Evolutionary conservation across 2,113 vertebrate genomes (phyloP).

Genomic region (Lates calcarifer): DNA sequence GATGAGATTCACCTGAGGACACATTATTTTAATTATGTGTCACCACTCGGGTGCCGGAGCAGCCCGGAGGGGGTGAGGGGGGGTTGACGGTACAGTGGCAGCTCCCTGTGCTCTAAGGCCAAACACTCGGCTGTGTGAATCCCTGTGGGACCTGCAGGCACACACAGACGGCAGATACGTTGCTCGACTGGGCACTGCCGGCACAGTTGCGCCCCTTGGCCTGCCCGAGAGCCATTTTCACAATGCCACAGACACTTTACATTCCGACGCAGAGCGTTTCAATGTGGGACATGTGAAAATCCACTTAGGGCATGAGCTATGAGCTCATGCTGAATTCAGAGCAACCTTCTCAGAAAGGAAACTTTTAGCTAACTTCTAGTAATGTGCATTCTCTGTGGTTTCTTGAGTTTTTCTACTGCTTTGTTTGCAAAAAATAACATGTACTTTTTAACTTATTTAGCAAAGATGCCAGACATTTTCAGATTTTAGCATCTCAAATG

Average conservation of each 20-base stretch:
- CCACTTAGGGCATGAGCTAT: not conserved
- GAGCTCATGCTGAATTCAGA: constrained; percentile 18
- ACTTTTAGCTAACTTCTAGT: not conserved
- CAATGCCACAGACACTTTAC: constrained; percentile 31
- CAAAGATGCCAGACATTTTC: not conserved
- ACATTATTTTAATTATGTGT: constrained; percentile 80
- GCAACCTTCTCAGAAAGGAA: not conserved
- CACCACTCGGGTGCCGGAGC: constrained; percentile 48
- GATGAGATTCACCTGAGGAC: constrained; percentile 61
- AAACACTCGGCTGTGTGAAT: constrained; percentile 48
- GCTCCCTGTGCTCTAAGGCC: constrained; percentile 49
- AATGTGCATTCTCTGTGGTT: not conserved
- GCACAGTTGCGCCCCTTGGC: constrained; percentile 16
- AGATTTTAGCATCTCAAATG: not conserved
- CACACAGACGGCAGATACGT: not conserved
- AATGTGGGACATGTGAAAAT: not conserved
- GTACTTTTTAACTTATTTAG: not conserved
- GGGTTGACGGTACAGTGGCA: constrained; percentile 10
- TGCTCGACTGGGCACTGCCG: constrained; percentile 11
- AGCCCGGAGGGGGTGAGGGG: constrained; percentile 11
- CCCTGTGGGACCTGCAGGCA: constrained; percentile 22
- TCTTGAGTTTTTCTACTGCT: not conserved
- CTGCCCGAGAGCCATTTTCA: constrained; percentile 22
- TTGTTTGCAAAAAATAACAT: not conserved
- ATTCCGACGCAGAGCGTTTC: constrained; percentile 9